Conservation (phyloP, 2,113 vertebrate genomes). For the Hippocampus mohnikei region DNA sequence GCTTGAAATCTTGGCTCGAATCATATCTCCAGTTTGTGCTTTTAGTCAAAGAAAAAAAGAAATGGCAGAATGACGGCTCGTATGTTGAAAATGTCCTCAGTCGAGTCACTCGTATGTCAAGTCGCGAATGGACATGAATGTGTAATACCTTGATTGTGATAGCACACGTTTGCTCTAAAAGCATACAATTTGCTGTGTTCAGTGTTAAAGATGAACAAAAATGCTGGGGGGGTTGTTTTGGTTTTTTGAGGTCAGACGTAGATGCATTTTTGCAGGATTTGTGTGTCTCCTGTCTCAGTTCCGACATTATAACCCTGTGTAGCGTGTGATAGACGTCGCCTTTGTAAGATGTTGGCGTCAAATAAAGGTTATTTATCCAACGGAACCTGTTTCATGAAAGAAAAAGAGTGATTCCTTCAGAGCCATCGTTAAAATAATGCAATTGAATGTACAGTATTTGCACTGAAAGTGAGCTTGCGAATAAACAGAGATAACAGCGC, state of each 20-base stretch:
- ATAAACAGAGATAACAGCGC: background rate
- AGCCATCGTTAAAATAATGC: background rate
- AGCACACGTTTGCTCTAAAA: too few relatives aligned
- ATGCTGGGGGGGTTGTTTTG: background rate
- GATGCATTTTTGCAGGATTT: background rate
- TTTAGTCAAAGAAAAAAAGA: too few relatives aligned
- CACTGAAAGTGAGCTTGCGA: background rate
- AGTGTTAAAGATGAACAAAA: background rate
- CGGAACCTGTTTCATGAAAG: background rate
- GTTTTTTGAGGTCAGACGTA: background rate
- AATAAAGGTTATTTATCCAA: background rate
- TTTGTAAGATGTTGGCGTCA: background rate
- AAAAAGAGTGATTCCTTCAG: background rate
- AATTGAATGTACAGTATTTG: background rate
- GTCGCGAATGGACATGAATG: too few relatives aligned
- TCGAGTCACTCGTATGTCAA: too few relatives aligned
- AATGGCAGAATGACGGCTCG: too few relatives aligned
- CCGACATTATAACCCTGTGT: background rate
- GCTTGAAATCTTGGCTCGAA: background rate
- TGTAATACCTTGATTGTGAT: too few relatives aligned
- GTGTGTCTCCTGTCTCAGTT: background rate
- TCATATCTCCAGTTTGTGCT: too few relatives aligned
- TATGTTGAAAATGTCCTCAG: too few relatives aligned
- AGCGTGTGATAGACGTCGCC: background rate
- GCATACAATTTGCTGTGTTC: background rate